Evolutionary conservation across 2,888 invertebrate genomes (phyloP), one percentile per base, ranked within the genome.

Genomic region (Lycocerus yunnanus): DNA sequence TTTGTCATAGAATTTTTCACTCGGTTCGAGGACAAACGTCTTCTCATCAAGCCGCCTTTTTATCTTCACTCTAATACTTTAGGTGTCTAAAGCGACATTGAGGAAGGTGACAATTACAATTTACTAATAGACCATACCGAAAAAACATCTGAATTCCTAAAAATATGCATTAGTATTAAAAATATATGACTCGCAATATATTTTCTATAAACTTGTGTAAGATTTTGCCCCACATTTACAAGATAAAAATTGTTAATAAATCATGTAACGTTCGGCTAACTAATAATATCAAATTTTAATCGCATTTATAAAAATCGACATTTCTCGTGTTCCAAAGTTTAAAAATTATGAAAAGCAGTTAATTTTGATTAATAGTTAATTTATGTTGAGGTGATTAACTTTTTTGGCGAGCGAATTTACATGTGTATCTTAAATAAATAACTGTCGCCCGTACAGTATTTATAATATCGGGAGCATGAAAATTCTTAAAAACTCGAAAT

Each of bases 21-120:
- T 76, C 79, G 76, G 82, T 82, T 79, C 82, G 78, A 80, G 84
- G 84, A 84, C 84, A 84, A 84, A 84, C 84, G 82, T 83, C 83
- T 83, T 81, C 80, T 80, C 84, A 80, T 83, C 81, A 81, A 81
- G 84, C 84, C 84, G 84, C 84, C 77, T 84, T 85, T 85, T 85
- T 84, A 85, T 85, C 85, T 84, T 81, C 79, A 81, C 83, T 83
- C 85, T 84, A 85, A 85, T 85, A 84, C 84, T 84, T 85, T 84
- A 84, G 82, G 82, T 84, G 84, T 84, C 84, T 84, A 79, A 82
- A 75, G 80, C 81, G 82, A 81, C 82, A 82, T 80, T 84, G 83
- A 83, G 84, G 84, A 84, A 84, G 83, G 83, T 79, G 84, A 83
- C 84, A 85, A 85, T 84, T 85, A 84, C 83, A 82, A 81, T 82